Conservation (phyloP, 2,797 vertebrate species). For the Helarctos malayanus region DNA sequence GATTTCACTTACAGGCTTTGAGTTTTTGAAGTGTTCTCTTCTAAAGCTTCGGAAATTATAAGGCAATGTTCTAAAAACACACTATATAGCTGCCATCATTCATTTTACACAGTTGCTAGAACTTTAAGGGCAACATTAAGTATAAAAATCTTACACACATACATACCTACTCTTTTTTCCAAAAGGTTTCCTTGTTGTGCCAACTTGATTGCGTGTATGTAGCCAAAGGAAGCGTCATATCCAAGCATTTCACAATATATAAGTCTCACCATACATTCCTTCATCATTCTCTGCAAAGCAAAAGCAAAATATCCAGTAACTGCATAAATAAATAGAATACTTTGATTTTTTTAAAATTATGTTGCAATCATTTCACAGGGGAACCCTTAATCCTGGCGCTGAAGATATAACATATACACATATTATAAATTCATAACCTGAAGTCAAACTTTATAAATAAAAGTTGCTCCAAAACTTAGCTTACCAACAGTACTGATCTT, state of each 20-base stretch:
- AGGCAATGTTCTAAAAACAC: constrained; percentile 56
- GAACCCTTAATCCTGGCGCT: constrained; percentile 27
- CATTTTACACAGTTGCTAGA: background rate
- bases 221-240: constrained; percentile 97
- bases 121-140: constrained; percentile 43
- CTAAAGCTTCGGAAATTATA: constrained; percentile 58
- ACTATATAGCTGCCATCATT: background rate
- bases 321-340: constrained; percentile 5
- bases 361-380: constrained; percentile 34
- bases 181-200: constrained; percentile 97
- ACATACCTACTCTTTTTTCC: constrained; percentile 99
- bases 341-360: constrained; percentile 6
- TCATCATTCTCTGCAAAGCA: constrained; percentile 96
- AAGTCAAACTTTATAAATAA: constrained; percentile 56
- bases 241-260: constrained; percentile 99
- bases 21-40: constrained; percentile 30
- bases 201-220: constrained; percentile 99
- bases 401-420: background rate
- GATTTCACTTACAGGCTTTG: constrained; percentile 27
- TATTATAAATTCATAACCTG: constrained; percentile 26
- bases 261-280: constrained; percentile 98
- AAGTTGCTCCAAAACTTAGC: constrained; percentile 45
- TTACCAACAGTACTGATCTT: constrained; percentile 44
- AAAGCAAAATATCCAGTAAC: constrained; percentile 63
- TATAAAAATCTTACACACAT: constrained; percentile 51